Evolutionary conservation across 2,888 invertebrate species (phyloP).

Genomic region (Synergus japonicus): DNA sequence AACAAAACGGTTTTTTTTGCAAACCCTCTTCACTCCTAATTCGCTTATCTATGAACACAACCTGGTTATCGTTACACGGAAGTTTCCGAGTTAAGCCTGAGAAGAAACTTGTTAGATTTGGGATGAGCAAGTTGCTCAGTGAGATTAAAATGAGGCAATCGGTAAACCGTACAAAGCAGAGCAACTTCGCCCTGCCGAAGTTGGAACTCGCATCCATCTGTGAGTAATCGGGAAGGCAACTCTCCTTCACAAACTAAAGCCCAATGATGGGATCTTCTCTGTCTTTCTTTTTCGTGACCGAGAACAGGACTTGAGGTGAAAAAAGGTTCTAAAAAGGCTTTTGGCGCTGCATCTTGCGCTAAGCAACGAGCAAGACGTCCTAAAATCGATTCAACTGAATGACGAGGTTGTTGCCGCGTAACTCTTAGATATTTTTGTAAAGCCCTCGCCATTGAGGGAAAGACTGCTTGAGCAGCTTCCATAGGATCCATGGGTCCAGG

Average conservation of each 20-base stretch:
- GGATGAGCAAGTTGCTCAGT: slow-evolving; percentile 98
- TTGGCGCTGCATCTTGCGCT: slow-evolving; percentile 94
- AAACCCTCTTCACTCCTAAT: slow-evolving; percentile 3
- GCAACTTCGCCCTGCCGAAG: slow-evolving; percentile 95
- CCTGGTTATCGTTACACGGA: slow-evolving; percentile 84
- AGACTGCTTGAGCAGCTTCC: slow-evolving; percentile 98
- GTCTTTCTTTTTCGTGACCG: slow-evolving; percentile 89
- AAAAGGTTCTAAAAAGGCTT: slow-evolving; percentile 97
- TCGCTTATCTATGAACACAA: slow-evolving; percentile 40
- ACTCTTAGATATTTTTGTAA: slow-evolving; percentile 97
- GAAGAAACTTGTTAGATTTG: slow-evolving; percentile 95
- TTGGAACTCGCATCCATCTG: slow-evolving; percentile 92
- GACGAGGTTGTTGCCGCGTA: slow-evolving; percentile 96
- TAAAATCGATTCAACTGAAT: slow-evolving; percentile 95
- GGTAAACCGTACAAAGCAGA: slow-evolving; percentile 90
- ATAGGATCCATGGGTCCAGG: slow-evolving; percentile 90
- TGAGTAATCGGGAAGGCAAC: slow-evolving; percentile 90
- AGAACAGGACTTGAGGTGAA: slow-evolving; percentile 91
- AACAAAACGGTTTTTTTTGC: slow-evolving; percentile 7
- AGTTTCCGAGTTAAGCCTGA: slow-evolving; percentile 96
- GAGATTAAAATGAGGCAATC: slow-evolving; percentile 95
- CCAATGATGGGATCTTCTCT: slow-evolving; percentile 94
- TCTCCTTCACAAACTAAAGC: slow-evolving; percentile 93
- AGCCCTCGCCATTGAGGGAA: slow-evolving; percentile 97
- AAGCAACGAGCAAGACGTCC: slow-evolving; percentile 94